Percentiles rank a stretch among this genome's conserved stretches.
phyloP scores from a whole-genome alignment of 2,797 vertebrate genomes.

The Enteromius mattozi region DNA sequence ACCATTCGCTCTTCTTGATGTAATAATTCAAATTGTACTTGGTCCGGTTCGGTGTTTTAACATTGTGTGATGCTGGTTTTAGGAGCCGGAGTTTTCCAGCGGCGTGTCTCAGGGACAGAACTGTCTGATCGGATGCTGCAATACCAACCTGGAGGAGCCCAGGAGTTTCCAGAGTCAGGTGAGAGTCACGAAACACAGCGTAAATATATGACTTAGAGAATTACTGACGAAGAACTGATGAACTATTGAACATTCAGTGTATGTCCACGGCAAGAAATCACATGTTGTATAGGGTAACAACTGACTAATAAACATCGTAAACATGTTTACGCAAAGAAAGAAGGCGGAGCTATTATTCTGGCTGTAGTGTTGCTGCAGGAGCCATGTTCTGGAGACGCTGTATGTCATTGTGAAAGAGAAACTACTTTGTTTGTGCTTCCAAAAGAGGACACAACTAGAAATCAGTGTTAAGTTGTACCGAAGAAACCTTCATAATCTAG shows the following conservation, averaged over 20 bases:
- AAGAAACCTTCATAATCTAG: neutral
- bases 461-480: no score
- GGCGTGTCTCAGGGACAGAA: constrained; percentile 69
- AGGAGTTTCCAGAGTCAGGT: constrained; percentile 79
- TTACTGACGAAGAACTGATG: neutral
- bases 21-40: neutral
- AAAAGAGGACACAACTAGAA: no score
- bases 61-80: neutral
- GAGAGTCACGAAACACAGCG: neutral
- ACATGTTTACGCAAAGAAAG: neutral
- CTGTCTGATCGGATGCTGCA: constrained; percentile 81
- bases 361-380: no score
- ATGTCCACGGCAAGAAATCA: neutral
- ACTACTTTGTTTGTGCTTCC: no score
- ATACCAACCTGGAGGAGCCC: constrained; percentile 74
- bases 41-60: neutral
- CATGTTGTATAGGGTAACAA: neutral
- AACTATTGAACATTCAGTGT: neutral
- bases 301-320: neutral
- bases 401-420: no score
- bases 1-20: neutral
- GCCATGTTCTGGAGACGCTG: no score
- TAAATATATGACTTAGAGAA: neutral
- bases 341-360: no score
- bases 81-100: constrained; percentile 73